Evolutionary conservation across 2,113 vertebrate species (phyloP).

Genomic region (Gopherus evgoodei): DNA sequence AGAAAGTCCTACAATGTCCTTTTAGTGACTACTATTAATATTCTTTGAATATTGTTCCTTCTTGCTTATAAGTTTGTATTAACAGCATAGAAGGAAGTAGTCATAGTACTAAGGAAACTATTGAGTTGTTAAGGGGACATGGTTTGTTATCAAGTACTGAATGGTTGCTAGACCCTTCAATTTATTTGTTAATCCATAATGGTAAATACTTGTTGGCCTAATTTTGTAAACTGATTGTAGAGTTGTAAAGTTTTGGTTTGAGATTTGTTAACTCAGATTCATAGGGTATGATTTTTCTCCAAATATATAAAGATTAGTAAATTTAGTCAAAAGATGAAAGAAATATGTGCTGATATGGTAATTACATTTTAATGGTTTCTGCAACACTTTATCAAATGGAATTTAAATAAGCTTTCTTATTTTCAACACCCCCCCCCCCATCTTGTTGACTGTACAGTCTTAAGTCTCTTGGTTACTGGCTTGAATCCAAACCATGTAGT

Average conservation of each 20-base stretch:
- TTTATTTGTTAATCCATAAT: background rate
- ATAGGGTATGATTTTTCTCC: background rate
- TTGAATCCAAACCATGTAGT: background rate
- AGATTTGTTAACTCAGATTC: background rate
- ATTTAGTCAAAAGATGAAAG: background rate
- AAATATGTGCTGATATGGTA: fast-evolving
- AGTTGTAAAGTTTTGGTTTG: background rate
- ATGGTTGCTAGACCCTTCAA: background rate
- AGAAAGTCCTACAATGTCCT: background rate
- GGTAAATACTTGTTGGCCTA: constrained; percentile 14
- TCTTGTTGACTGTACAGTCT: fast-evolving
- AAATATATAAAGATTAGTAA: background rate
- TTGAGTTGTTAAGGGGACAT: background rate
- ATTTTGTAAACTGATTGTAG: background rate
- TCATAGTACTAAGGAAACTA: background rate
- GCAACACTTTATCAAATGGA: background rate
- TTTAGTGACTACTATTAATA: constrained; percentile 8
- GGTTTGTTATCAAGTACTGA: background rate
- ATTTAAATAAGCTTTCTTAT: too few relatives aligned
- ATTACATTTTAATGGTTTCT: fast-evolving
- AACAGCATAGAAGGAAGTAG: background rate
- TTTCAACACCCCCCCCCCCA: too few relatives aligned
- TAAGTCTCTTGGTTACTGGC: fast-evolving
- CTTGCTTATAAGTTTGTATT: background rate
- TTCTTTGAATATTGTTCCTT: background rate